A percentile compares a stretch with the other conserved stretches of the same genome.
Evolutionary conservation across 1,140 invertebrate genomes (phyloP).

Genomic region (Zaprionus davidi): DNA sequence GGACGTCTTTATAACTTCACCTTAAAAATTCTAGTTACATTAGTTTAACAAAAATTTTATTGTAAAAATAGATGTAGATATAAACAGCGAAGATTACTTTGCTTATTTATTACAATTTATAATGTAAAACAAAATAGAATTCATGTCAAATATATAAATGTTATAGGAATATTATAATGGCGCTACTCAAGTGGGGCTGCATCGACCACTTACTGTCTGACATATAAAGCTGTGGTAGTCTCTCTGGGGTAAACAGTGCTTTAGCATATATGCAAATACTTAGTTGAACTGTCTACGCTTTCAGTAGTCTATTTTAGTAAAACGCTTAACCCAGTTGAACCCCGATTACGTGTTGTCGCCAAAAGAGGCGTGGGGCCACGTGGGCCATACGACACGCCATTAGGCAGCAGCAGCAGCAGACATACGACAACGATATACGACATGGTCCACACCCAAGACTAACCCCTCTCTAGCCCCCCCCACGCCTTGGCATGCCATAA

Average conservation of each 20-base stretch:
- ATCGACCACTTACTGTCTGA: not conserved
- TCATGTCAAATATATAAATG: no score
- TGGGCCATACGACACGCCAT: conserved; percentile 69
- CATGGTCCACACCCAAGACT: conserved; percentile 26
- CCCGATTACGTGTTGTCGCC: conserved; percentile 61
- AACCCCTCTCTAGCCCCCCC: not conserved
- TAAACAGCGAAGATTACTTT: no score
- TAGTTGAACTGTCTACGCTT: conserved; percentile 46
- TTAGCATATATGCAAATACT: conserved; percentile 43
- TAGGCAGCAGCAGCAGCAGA: conserved; percentile 42
- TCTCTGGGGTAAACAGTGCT: conserved; percentile 7
- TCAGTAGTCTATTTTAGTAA: conserved; percentile 47
- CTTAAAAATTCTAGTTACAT: no score
- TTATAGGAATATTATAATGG: no score
- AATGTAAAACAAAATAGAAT: no score
- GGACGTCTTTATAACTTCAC: no score
- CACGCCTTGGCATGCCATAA: conserved; percentile 29
- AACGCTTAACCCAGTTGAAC: conserved; percentile 56
- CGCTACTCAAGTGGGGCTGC: not conserved
- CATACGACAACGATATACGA: conserved; percentile 48
- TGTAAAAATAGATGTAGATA: no score
- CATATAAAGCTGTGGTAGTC: not conserved
- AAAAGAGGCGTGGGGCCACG: conserved; percentile 54
- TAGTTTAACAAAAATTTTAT: no score
- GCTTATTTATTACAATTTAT: no score